Percentiles rank a stretch among this genome's conserved stretches.
These are phyloP conservation scores for Podarcis siculus DNA, from an alignment of 2,797 vertebrate genomes.

Conservation along the genomic window DNA sequence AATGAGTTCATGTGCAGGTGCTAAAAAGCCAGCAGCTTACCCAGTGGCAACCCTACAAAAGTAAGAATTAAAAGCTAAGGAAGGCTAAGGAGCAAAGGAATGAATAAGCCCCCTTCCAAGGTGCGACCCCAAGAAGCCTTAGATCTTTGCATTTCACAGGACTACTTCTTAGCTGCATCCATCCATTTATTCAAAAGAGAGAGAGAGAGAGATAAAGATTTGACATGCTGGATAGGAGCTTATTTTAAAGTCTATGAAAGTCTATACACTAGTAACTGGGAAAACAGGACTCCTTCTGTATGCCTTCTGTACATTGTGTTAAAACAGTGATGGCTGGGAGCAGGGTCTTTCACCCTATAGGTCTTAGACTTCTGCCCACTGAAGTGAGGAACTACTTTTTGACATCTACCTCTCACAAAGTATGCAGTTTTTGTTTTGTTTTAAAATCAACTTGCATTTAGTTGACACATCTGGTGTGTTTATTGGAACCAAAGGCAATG, in stretches of 20 bases:
- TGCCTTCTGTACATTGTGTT: background rate
- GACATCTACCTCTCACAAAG: background rate
- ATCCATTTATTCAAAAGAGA: background rate
- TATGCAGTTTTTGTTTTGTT: background rate
- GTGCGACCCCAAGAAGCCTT: background rate
- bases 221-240: background rate
- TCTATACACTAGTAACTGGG: background rate
- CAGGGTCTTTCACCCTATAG: background rate
- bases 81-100: background rate
- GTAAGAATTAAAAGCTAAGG: conserved; percentile 8
- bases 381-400: background rate
- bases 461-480: background rate
- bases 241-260: background rate
- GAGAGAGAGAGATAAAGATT: background rate
- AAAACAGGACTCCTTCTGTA: background rate
- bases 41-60: conserved; percentile 11
- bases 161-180: background rate
- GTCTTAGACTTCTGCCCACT: background rate
- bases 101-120: background rate
- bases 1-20: background rate
- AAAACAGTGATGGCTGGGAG: background rate
- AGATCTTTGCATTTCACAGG: background rate
- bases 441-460: background rate
- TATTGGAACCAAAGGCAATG: background rate
- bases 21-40: conserved; percentile 18